Percentiles rank a stretch among this genome's conserved stretches.
Conservation (phyloP, 1,140 invertebrate species). For the Drosophila sechellia region DNA sequence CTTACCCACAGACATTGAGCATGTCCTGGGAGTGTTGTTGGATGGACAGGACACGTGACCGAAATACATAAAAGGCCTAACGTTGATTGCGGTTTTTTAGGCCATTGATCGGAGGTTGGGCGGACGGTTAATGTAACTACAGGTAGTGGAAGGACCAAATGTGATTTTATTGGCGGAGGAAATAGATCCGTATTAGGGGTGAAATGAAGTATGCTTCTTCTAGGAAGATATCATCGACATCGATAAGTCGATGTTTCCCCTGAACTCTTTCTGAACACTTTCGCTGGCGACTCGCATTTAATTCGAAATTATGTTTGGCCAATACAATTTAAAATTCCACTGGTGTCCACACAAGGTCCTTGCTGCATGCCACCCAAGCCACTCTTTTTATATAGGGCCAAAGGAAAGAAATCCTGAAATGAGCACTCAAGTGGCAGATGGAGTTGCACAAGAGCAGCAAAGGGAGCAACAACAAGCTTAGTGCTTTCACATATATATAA, state of each 20-base stretch:
- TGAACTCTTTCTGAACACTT: slow-evolving; percentile 16
- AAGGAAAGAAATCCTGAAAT: slow-evolving; percentile 69
- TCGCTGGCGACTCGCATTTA: slow-evolving; percentile 53
- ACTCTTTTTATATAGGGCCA: slow-evolving; percentile 31
- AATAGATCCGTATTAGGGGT: slow-evolving; percentile 6
- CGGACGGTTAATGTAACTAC: background rate
- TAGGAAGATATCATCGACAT: slow-evolving; percentile 8
- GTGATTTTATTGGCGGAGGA: slow-evolving; percentile 20
- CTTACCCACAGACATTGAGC: slow-evolving; percentile 38
- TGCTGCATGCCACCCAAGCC: slow-evolving; percentile 26
- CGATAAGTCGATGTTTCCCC: slow-evolving; percentile 1
- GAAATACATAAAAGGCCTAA: slow-evolving; percentile 68
- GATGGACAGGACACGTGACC: slow-evolving; percentile 57
- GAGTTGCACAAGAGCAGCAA: slow-evolving; percentile 16
- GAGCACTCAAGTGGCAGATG: slow-evolving; percentile 75
- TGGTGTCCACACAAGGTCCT: slow-evolving; percentile 58
- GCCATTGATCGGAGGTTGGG: slow-evolving; percentile 7
- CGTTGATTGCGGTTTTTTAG: slow-evolving; percentile 73
- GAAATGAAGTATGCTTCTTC: slow-evolving; percentile 3
- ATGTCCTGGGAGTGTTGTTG: slow-evolving; percentile 8
- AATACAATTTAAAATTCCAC: slow-evolving; percentile 77
- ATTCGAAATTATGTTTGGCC: slow-evolving; percentile 72
- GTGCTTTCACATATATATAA: slow-evolving; percentile 46
- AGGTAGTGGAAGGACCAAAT: slow-evolving; percentile 22
- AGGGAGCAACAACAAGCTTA: slow-evolving; percentile 29